A percentile compares a stretch with the other conserved stretches of the same genome.
Conservation (phyloP, 2,113 vertebrate species). For the Pluvianellus socialis region DNA sequence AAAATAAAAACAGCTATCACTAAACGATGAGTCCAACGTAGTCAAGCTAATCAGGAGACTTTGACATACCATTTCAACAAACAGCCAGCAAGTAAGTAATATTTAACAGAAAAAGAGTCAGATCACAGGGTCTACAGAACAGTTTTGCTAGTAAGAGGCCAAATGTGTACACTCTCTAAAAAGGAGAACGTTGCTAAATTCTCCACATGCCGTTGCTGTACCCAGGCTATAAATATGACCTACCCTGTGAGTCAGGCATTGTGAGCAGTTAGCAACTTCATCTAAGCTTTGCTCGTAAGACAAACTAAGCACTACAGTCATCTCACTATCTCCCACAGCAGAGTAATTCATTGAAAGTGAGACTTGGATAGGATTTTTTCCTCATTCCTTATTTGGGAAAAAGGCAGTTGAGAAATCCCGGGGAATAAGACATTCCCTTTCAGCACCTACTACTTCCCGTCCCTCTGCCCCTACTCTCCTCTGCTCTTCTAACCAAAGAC, state of each 20-base stretch:
- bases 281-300: neutral
- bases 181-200: constrained; percentile 57
- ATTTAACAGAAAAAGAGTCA: neutral
- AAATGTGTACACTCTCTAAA: neutral
- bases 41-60: neutral
- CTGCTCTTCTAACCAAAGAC: neutral
- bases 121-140: neutral
- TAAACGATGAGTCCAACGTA: neutral
- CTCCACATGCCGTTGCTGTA: constrained; percentile 44
- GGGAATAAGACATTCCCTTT: neutral
- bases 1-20: accelerated
- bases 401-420: neutral
- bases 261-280: neutral
- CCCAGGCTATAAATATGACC: constrained; percentile 37
- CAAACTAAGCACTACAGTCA: neutral
- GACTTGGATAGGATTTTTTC: neutral
- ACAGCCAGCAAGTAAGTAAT: neutral
- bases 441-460: neutral
- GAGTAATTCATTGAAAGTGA: neutral
- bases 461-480: neutral
- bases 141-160: neutral
- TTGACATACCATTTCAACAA: neutral
- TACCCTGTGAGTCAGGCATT: neutral
- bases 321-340: neutral
- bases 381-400: neutral